Conservation (phyloP, 2,888 invertebrate species). For the Amblyjoppa proteus region DNA sequence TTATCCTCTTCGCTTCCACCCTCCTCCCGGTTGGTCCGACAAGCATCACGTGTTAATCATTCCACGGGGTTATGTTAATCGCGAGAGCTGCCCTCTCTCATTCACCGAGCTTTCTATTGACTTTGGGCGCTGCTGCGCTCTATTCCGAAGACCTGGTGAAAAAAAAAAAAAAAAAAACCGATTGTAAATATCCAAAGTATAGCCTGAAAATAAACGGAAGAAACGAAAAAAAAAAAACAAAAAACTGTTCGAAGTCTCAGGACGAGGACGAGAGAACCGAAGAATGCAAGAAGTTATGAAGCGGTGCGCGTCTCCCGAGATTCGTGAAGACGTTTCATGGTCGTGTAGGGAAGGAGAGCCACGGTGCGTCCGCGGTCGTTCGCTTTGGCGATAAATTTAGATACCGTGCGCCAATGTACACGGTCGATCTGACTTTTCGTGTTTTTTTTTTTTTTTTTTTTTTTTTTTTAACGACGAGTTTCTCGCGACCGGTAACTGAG, state of each 20-base stretch:
- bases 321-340: conserved; percentile 65
- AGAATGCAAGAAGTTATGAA: conserved; percentile 51
- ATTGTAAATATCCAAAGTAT: conserved; percentile 23
- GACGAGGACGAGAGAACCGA: background rate
- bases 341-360: conserved; percentile 50
- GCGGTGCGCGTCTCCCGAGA: conserved; percentile 55
- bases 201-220: background rate
- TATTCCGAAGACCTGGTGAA: background rate
- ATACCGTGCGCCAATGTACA: conserved; percentile 40
- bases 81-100: conserved; percentile 22
- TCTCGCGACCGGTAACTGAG: conserved; percentile 47
- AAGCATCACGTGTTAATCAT: conserved; percentile 56
- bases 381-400: conserved; percentile 64
- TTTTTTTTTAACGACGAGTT: background rate
- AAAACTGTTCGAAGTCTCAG: background rate
- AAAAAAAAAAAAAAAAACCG: background rate
- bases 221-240: background rate
- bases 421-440: conserved; percentile 24
- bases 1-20: background rate
- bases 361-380: conserved; percentile 57
- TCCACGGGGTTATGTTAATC: conserved; percentile 61
- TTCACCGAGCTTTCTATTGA: conserved; percentile 47
- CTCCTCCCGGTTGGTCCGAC: background rate
- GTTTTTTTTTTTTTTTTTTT: conserved; percentile 35
- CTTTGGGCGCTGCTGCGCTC: conserved; percentile 38